A percentile compares a stretch with the other conserved stretches of the same genome.
Evolutionary conservation across 2,113 vertebrate species (phyloP).

Genomic region (Cynoglossus semilaevis): DNA sequence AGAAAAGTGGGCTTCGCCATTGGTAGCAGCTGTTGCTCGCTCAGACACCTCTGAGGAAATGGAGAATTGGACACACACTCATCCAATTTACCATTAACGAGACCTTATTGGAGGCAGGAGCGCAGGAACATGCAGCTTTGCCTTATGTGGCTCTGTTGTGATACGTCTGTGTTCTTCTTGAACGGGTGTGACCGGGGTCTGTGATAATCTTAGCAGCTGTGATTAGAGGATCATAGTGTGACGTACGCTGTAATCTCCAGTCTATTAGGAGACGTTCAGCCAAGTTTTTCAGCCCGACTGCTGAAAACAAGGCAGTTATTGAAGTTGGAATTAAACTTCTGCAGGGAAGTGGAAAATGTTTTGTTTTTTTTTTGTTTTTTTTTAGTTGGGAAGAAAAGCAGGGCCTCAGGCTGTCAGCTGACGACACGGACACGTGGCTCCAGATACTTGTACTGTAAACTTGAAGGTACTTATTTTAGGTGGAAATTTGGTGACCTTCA

Average conservation of each 20-base stretch:
- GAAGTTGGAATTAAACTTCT: background rate
- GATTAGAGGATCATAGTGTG: conserved; percentile 22
- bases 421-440: too few species aligned
- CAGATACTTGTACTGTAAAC: too few species aligned
- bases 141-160: conserved; percentile 66
- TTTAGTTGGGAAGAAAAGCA: too few species aligned
- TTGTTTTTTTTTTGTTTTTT: too few species aligned
- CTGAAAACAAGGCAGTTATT: background rate
- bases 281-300: background rate
- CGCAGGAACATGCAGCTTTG: conserved; percentile 65
- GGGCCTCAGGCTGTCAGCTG: too few species aligned
- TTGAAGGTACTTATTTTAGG: too few species aligned
- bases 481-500: too few species aligned
- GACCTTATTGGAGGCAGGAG: conserved; percentile 79
- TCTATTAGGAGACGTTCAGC: conserved; percentile 12
- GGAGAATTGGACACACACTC: conserved; percentile 79
- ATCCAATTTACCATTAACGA: conserved; percentile 81
- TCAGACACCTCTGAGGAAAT: conserved; percentile 76
- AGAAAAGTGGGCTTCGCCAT: conserved; percentile 61
- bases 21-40: conserved; percentile 80
- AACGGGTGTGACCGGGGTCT: conserved; percentile 18
- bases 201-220: conserved; percentile 29
- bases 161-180: conserved; percentile 34
- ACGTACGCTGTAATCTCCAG: conserved; percentile 1
- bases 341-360: background rate